Evolutionary conservation across 2,888 invertebrate genomes (phyloP), one percentile per base, ranked within the genome.

Genomic region (Dicyrtomina minuta): DNA sequence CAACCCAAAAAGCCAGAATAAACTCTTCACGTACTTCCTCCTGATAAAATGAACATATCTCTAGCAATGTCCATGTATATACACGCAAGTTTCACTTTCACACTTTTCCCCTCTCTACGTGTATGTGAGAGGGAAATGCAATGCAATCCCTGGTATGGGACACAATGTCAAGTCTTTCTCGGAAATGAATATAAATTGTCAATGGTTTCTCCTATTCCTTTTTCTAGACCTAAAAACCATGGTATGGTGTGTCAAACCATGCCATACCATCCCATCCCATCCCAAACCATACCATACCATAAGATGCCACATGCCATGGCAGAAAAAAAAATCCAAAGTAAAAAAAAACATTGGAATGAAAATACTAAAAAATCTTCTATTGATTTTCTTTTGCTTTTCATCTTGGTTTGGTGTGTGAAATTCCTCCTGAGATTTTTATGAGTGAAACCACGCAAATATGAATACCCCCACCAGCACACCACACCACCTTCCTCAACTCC

Each of bases 131-230:
- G 56, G 46, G 10, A 17, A 46, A 46, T 46, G 33, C 33, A 33
- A 5, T 22, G 51, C 51, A 59, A 59, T 59, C 43, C 59, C 43
- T 33, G 17, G 46, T 5, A 46, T n/a, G 33, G 41, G 41, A 41
- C n/a, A 20, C 13, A 58, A 44, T 61, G 46, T 44, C 44, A 46
- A 46, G 58, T 15, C 41, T n/a, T 58, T 17, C 41, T 20, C 27
- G 24, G 61, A 59, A 59, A 61, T 61, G 58, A 58, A 58, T 58
- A 58, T 58, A 58, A 58, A 58, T 46, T 39, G 44, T 44, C 46
- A 61, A 44, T 44, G 41, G 17, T 59, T 59, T 59, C 33, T 22
- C 4, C 46, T 46, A 3, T 5, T 46, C 46, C 4, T 46, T 6
- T 46, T 46, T 12, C 46, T 46, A 17, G 46, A 46, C 46, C n/a